A percentile compares a stretch with the other conserved stretches of the same genome.
Evolutionary conservation across 2,888 invertebrate genomes (phyloP).

Genomic region (Cerastis rubricosa): DNA sequence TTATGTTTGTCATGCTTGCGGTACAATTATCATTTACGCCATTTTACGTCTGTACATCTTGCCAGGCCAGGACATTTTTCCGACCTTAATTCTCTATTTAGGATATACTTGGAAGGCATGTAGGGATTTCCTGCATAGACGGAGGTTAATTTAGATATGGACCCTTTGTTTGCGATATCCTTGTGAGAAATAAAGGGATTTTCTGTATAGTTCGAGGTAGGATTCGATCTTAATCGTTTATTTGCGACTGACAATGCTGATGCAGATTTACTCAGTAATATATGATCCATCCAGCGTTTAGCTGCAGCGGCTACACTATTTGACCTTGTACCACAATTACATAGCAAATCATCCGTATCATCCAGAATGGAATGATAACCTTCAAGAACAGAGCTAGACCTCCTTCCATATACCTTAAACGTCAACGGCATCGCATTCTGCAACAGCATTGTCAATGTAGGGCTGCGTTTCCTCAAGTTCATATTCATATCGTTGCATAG

Average conservation of each 20-base stretch:
- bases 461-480: background rate
- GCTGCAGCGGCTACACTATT: background rate
- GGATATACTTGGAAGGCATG: background rate
- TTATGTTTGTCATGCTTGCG: background rate
- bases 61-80: background rate
- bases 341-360: constrained; percentile 13
- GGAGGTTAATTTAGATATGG: background rate
- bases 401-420: constrained; percentile 18
- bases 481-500: constrained; percentile 1
- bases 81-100: constrained; percentile 1
- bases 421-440: constrained; percentile 11
- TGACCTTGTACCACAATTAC: constrained; percentile 4
- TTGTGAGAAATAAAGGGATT: background rate
- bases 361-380: background rate
- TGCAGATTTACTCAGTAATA: background rate
- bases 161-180: background rate
- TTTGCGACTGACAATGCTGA: background rate
- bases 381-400: background rate
- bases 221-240: constrained; percentile 11
- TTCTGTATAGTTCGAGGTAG: background rate
- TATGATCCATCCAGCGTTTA: constrained; percentile 7
- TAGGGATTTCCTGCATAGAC: background rate
- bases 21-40: background rate
- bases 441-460: background rate
- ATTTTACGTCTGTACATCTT: constrained; percentile 1